A percentile compares a stretch with the other conserved stretches of the same genome.
phyloP scores from a whole-genome alignment of 2,888 invertebrate species.

The Dolichopus griseipennis region DNA sequence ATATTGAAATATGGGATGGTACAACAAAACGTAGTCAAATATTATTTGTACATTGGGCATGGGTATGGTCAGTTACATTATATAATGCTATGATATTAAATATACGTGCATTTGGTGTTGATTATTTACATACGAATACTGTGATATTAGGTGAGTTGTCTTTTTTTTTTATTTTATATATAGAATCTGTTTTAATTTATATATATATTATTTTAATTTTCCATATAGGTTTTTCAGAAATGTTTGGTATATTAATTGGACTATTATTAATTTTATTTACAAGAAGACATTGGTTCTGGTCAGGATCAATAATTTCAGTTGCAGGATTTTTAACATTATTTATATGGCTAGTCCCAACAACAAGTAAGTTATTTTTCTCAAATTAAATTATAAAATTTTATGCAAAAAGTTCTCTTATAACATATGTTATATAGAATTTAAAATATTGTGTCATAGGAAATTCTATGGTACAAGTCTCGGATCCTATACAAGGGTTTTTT shows the following conservation, averaged over 20 bases:
- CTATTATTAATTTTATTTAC: slow-evolving; percentile 39
- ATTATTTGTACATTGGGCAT: slow-evolving; percentile 38
- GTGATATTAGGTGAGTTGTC: slow-evolving; percentile 40
- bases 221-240: slow-evolving; percentile 36
- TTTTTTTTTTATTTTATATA: background rate
- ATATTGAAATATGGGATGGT: slow-evolving; percentile 38
- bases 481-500: too few species aligned
- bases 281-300: slow-evolving; percentile 37
- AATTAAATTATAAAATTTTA: too few species aligned
- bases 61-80: slow-evolving; percentile 39
- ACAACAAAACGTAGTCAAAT: slow-evolving; percentile 33
- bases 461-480: too few species aligned
- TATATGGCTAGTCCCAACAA: slow-evolving; percentile 36
- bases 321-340: slow-evolving; percentile 34
- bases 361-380: slow-evolving; percentile 24
- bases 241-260: slow-evolving; percentile 38
- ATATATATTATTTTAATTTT: background rate
- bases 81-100: slow-evolving; percentile 45
- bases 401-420: too few species aligned
- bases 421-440: too few species aligned
- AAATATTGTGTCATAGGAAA: too few species aligned
- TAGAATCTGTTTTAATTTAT: background rate
- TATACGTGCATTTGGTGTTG: slow-evolving; percentile 42
- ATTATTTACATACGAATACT: slow-evolving; percentile 40
- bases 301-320: slow-evolving; percentile 34